A percentile compares a stretch with the other conserved stretches of the same genome.
These are phyloP conservation scores for Ormyrus nitidulus DNA, from an alignment of 2,888 invertebrate species.

Conservation along the genomic window DNA sequence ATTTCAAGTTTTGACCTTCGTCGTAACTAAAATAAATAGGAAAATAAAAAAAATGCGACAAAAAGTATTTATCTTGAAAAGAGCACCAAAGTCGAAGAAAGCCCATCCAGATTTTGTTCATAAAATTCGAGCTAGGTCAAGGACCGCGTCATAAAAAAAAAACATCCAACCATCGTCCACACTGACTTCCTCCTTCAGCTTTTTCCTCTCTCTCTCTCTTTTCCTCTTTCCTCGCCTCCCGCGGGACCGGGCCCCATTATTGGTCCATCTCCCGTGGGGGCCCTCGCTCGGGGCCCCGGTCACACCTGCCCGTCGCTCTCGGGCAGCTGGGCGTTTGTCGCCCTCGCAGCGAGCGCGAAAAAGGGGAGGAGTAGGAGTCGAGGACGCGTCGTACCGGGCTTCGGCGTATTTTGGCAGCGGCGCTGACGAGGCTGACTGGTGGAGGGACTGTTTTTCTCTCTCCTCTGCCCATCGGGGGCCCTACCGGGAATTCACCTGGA, in stretches of 20 bases:
- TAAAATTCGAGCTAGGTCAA: too few relatives aligned
- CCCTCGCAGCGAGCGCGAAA: slow-evolving; percentile 22
- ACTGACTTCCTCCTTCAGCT: too few relatives aligned
- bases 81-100: too few relatives aligned
- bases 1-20: too few relatives aligned
- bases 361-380: slow-evolving; percentile 33
- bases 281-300: neutral
- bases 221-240: neutral
- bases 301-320: neutral
- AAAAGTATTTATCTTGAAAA: too few relatives aligned
- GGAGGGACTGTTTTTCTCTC: neutral
- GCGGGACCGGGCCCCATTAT: slow-evolving; percentile 19
- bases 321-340: slow-evolving; percentile 21
- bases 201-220: too few relatives aligned
- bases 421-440: neutral
- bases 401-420: slow-evolving; percentile 7
- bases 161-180: too few relatives aligned
- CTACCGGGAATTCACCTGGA: neutral
- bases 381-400: neutral
- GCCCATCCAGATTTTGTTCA: too few relatives aligned
- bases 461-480: neutral
- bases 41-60: too few relatives aligned
- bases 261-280: neutral
- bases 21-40: too few relatives aligned
- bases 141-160: too few relatives aligned